These are phyloP conservation scores for Melinaea menophilus DNA, from an alignment of 2,888 invertebrate species.

Conservation along the genomic window DNA sequence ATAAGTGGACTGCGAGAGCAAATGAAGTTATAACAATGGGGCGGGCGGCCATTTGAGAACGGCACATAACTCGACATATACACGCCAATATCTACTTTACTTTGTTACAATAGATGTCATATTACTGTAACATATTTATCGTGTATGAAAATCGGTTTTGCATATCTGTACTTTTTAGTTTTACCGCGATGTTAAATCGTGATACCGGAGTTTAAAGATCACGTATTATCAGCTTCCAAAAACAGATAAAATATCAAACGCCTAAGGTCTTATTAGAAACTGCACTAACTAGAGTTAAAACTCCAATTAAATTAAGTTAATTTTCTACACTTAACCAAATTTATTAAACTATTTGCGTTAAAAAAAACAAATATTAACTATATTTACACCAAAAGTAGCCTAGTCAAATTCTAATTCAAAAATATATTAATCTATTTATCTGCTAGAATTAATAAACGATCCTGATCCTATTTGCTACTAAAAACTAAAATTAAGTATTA, in stretches of 20 bases:
- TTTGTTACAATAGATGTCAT: not conserved
- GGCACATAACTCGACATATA: slow-evolving; percentile 15
- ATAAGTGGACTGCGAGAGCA: slow-evolving; percentile 53
- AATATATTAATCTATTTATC: too few species aligned
- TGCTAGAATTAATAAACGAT: too few species aligned
- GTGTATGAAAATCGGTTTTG: slow-evolving; percentile 29
- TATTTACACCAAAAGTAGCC: too few species aligned
- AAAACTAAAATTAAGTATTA: too few species aligned
- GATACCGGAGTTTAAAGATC: slow-evolving; percentile 16
- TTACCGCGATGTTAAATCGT: slow-evolving; percentile 24
- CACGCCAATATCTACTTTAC: slow-evolving; percentile 1
- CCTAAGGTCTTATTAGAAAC: not conserved
- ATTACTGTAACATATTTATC: not conserved
- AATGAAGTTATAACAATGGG: slow-evolving; percentile 76
- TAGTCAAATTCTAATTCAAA: too few species aligned
- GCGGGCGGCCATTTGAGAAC: slow-evolving; percentile 8
- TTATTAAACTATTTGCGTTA: too few species aligned
- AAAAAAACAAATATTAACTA: too few species aligned
- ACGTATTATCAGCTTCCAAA: not conserved
- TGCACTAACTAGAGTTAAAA: too few species aligned
- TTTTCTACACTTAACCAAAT: too few species aligned
- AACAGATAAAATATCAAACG: slow-evolving; percentile 9
- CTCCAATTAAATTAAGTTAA: too few species aligned
- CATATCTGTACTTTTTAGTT: slow-evolving; percentile 28
- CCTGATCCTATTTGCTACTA: too few species aligned